Conservation (phyloP, 1,140 invertebrate genomes). For the Pachypsylla venusta region DNA sequence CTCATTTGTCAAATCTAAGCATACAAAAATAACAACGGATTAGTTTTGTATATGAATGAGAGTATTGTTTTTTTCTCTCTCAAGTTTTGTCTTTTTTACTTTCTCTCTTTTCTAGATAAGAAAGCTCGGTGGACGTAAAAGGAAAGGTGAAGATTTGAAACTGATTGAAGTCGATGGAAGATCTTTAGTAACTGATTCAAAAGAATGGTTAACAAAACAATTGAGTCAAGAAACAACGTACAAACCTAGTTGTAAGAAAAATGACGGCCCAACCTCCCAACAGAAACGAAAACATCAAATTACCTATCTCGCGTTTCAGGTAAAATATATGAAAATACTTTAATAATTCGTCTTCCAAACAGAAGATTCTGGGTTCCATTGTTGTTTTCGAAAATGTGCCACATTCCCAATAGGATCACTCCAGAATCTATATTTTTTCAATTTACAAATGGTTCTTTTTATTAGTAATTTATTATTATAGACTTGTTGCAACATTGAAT, state of each 20-base stretch:
- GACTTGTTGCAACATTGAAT: neutral
- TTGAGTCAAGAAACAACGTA: constrained; percentile 54
- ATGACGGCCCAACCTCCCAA: constrained; percentile 47
- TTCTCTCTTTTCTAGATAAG: constrained; percentile 28
- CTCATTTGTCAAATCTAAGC: too few relatives aligned
- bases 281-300: constrained; percentile 86
- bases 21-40: too few relatives aligned
- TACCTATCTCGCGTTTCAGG: constrained; percentile 71
- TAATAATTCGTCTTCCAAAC: neutral
- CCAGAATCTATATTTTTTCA: neutral
- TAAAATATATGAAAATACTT: too few relatives aligned
- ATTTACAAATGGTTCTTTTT: neutral
- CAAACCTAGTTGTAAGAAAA: constrained; percentile 35
- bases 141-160: constrained; percentile 37
- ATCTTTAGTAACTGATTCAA: constrained; percentile 59
- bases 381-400: too few relatives aligned
- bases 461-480: neutral
- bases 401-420: too few relatives aligned
- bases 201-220: constrained; percentile 66
- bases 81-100: too few relatives aligned
- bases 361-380: too few relatives aligned
- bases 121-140: constrained; percentile 33
- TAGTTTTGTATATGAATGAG: too few relatives aligned
- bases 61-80: too few relatives aligned
- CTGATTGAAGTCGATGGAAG: constrained; percentile 73